phyloP scores from a whole-genome alignment of 2,797 vertebrate genomes.

The Jordanella pulchra region DNA sequence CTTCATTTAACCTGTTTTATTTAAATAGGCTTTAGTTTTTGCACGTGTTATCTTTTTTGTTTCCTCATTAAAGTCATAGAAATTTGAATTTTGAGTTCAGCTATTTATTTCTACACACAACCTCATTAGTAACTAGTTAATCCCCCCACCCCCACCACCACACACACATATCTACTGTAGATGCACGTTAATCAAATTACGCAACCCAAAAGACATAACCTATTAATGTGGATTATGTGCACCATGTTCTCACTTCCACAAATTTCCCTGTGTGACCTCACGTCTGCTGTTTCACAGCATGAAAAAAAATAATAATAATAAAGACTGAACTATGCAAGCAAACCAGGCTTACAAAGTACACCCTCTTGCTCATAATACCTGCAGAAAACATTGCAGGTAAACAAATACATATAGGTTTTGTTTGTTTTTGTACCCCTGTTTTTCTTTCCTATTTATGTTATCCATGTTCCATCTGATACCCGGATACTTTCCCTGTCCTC shows the following conservation, averaged over 20 bases:
- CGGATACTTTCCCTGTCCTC: slow-evolving; percentile 9
- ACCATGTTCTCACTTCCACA: slow-evolving; percentile 32
- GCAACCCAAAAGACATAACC: slow-evolving; percentile 45
- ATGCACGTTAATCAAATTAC: slow-evolving; percentile 41
- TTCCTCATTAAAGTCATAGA: slow-evolving; percentile 52
- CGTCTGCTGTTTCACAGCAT: slow-evolving; percentile 37
- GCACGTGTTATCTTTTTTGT: not conserved
- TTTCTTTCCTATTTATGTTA: slow-evolving; percentile 51
- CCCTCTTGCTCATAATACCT: slow-evolving; percentile 21
- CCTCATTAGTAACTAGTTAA: slow-evolving; percentile 20
- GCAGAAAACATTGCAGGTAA: slow-evolving; percentile 58
- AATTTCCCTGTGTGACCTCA: slow-evolving; percentile 37
- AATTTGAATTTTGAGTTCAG: slow-evolving; percentile 22
- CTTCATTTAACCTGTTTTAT: not conserved
- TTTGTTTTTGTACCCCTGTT: slow-evolving; percentile 51
- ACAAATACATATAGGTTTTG: slow-evolving; percentile 65
- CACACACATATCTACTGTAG: slow-evolving; percentile 19
- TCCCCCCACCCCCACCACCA: not conserved
- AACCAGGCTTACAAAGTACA: slow-evolving; percentile 37
- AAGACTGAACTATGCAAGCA: slow-evolving; percentile 37
- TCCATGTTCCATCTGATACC: slow-evolving; percentile 44
- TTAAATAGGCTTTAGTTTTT: not conserved
- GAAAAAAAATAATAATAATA: slow-evolving; percentile 27
- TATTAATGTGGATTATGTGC: slow-evolving; percentile 47
- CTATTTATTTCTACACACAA: slow-evolving; percentile 20